These are phyloP conservation scores for Diabrotica undecimpunctata DNA, from an alignment of 1,140 invertebrate genomes.

Conservation along the genomic window DNA sequence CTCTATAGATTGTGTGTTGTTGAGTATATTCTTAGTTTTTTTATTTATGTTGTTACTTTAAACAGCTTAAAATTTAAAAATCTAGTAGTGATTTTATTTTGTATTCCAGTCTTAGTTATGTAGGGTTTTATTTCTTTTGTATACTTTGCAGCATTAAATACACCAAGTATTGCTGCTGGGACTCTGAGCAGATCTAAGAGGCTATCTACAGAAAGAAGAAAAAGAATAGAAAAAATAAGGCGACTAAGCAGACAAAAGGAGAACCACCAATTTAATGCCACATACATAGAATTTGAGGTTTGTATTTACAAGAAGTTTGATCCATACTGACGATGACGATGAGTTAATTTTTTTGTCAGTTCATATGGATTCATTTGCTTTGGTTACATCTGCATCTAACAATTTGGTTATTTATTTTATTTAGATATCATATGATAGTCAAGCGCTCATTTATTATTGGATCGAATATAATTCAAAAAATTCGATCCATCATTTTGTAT, in stretches of 20 bases:
- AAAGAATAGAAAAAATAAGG: conserved; percentile 12
- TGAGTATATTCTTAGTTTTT: not conserved
- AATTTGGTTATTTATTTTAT: too few relatives aligned
- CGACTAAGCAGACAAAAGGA: not conserved
- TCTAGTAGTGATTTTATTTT: not conserved
- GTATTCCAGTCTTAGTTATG: not conserved
- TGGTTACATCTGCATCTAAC: too few relatives aligned
- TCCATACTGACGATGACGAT: not conserved
- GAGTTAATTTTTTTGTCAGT: too few relatives aligned
- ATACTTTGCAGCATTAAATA: not conserved
- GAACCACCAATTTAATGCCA: not conserved
- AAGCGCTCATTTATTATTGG: too few relatives aligned
- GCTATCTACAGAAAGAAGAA: conserved; percentile 7
- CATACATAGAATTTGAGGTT: not conserved
- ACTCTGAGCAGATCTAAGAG: not conserved
- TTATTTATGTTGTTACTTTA: not conserved
- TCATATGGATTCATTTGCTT: too few relatives aligned
- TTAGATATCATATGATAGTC: too few relatives aligned
- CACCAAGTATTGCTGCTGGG: conserved; percentile 1
- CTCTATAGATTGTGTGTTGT: too few relatives aligned
- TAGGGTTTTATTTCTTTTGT: not conserved
- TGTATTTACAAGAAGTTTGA: not conserved
- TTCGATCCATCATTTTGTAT: too few relatives aligned
- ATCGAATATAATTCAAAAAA: too few relatives aligned
- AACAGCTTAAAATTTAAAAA: not conserved